phyloP scores from a whole-genome alignment of 2,888 invertebrate genomes.

The Xestia sexstrigata region DNA sequence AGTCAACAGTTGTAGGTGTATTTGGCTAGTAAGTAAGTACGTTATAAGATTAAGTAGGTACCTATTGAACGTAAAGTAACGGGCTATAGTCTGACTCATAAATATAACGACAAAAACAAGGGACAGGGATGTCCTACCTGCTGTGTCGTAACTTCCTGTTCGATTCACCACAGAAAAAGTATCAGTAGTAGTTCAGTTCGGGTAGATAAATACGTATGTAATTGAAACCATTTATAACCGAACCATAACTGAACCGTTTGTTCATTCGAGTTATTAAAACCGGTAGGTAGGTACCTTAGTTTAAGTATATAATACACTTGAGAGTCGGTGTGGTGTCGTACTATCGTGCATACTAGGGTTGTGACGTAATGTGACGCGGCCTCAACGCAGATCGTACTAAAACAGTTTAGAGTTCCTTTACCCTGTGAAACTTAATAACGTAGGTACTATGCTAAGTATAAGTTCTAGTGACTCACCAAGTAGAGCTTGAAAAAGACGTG shows the following conservation, averaged over 20 bases:
- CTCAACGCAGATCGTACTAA: constrained; percentile 13
- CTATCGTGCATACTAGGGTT: constrained; percentile 34
- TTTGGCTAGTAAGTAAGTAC: background rate
- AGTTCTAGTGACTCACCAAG: constrained; percentile 92
- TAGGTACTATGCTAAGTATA: background rate
- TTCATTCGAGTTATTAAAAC: constrained; percentile 38
- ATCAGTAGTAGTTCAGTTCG: background rate
- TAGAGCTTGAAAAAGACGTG: constrained; percentile 98
- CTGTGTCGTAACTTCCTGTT: constrained; percentile 25
- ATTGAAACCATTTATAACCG: no score
- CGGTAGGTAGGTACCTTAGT: background rate
- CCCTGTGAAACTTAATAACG: constrained; percentile 4
- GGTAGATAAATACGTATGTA: background rate
- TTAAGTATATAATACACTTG: constrained; percentile 15
- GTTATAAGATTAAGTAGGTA: background rate
- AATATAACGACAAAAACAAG: constrained; percentile 19
- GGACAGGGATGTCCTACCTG: constrained; percentile 1
- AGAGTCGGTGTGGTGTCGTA: constrained; percentile 23
- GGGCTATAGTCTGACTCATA: constrained; percentile 3
- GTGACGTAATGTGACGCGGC: constrained; percentile 47
- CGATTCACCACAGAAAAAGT: background rate
- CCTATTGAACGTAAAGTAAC: background rate
- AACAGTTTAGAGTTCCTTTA: constrained; percentile 25
- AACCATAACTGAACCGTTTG: no score
- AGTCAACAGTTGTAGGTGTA: background rate